Evolutionary conservation across 2,113 vertebrate genomes (phyloP), one percentile per base, ranked within the genome.

Genomic region (Conger conger): DNA sequence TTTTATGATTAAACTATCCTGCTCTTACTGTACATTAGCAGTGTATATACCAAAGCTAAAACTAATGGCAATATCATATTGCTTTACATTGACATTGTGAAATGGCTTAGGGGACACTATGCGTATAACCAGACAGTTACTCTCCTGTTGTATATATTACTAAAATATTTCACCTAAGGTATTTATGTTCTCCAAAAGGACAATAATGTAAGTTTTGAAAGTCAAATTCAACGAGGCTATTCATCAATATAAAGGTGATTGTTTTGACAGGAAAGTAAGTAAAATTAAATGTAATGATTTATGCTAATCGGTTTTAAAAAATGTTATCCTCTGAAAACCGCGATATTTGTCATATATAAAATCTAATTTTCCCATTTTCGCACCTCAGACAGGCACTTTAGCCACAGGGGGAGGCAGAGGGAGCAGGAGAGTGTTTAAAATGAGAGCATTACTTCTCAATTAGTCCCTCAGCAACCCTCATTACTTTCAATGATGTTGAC

Each of bases 321-420:
- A 11, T 73, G 11, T 27, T 73, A 30, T 73, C 68, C 11, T 3
- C 5, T 73, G 68, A 33, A 30, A 33, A 33, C 0, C 45, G 9
- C 11, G 45, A 50, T 50, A 50, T 33, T 73, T 63, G 27, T 73
- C 68, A 33, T 33, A 33, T 33, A 33, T 73, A 73, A 73, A 63
- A 63, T 63, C 27, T n/a, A 33, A 73, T 73, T 33, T 73, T 33
- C 68, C 57, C 57, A 73, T 73, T 33, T 73, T 33, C 68, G 11
- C 45, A 50, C 45, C 45, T 50, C 45, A 50, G 45, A 50, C 45
- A 50, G 7, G 45, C 45, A 73, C 68, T 33, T 73, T 13, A 73
- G 23, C 57, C 27, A 73, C 68, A 73, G n/a, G n/a, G 4, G 27
- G 9, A n/a, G 90, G 89, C 88, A 91, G 91, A 89, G 89, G 89